Evolutionary conservation across 2,888 invertebrate species (phyloP), one percentile per base, ranked within the genome.

Genomic region (Eupeodes latifasciatus): DNA sequence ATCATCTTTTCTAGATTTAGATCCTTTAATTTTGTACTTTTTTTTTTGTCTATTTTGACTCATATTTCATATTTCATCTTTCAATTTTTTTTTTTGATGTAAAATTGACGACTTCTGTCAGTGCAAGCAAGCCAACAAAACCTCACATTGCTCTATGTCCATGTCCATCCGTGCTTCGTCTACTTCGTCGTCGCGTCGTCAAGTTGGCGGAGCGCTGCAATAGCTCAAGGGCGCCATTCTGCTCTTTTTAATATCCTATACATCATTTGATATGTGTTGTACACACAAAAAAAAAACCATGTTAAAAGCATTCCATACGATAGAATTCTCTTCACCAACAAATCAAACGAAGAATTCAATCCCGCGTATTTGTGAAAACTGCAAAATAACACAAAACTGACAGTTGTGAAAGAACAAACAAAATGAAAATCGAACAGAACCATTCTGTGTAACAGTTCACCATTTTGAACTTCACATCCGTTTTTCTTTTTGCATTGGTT

Each of bases 101-200:
- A 71, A 82, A 86, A 86, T 82, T 86, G 82, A 82, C 82, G 69
- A 76, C 71, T 82, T 72, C 79, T 86, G 76, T 83, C 82, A 79
- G 77, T 66, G 66, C 71, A 75, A 79, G 55, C 55, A 75, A 79
- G 55, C 61, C 12, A 76, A 67, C 47, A 72, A 64, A 81, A 51
- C 81, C 62, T 16, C 69, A 47, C 66, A 55, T 55, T 55, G 71
- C 71, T 53, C 10, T 51, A 11, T 49, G 12, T 57, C 49, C 14
- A 57, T 55, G 55, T 36, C 53, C 53, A 71, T 71, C 40, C 53
- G 12, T 40, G 40, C 9, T 40, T 71, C 55, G 49, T 76, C 53
- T 7, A 36, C 2, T 36, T 5, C 36, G 61, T 64, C 44, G 55
- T 62, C 66, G 16, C 36, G 61, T 64, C 44, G 55, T 62, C 66